Evolutionary conservation across 2,888 invertebrate genomes (phyloP).

Genomic region (Drosophila picticornis): DNA sequence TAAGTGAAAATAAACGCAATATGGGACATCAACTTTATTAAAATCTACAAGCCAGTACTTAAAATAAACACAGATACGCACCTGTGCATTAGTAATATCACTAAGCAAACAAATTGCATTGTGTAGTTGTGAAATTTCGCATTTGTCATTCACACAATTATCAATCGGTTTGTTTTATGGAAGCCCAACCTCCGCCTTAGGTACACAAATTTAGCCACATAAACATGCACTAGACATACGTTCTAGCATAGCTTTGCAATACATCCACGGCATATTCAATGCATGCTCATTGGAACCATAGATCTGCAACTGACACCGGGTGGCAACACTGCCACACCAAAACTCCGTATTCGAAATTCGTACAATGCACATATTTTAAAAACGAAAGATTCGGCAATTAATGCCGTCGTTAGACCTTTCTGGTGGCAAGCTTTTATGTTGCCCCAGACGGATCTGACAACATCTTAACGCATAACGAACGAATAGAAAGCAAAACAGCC

Average conservation of each 20-base stretch:
- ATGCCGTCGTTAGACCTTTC: conserved; percentile 67
- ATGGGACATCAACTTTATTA: neutral
- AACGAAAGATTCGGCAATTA: conserved; percentile 70
- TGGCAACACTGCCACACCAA: neutral
- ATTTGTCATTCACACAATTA: neutral
- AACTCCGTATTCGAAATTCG: neutral
- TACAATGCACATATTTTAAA: neutral
- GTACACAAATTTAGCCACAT: neutral
- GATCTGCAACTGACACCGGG: rapidly evolving
- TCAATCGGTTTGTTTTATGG: no score
- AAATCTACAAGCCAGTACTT: neutral
- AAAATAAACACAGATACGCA: neutral
- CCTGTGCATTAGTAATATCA: rapidly evolving
- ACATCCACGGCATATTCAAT: rapidly evolving
- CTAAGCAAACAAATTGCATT: no score
- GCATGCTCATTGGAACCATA: neutral
- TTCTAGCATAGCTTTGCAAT: rapidly evolving
- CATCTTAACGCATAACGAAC: conserved; percentile 42
- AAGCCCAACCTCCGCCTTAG: no score
- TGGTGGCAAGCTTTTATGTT: conserved; percentile 68
- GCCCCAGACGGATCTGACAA: conserved; percentile 46
- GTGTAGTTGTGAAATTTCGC: rapidly evolving
- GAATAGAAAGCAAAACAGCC: neutral
- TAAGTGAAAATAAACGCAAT: neutral
- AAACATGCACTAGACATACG: neutral